Base-by-base conservation (phyloP, 2,797 vertebrate genomes). In the Brachymystax lenok region DNA sequence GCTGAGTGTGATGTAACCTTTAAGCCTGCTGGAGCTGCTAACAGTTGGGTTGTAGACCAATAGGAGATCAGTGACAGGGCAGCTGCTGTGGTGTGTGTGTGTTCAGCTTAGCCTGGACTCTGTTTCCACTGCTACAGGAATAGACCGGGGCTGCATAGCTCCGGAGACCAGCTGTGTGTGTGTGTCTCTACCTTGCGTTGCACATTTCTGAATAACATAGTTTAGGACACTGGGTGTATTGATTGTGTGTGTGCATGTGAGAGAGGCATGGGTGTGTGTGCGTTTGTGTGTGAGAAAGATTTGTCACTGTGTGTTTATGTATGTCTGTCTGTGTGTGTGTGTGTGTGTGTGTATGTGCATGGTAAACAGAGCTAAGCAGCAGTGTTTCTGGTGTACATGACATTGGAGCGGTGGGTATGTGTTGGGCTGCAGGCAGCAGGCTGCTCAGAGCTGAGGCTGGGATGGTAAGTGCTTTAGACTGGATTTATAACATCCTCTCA, bases 401-500 rank as follows among this genome's bases (percentile, higher is more conserved):
- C 59, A 74, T 40, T 21, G 61, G 35, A 73, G 71, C 6, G 12
- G 51, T 30, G 27, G 50, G 28, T 30, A 19, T 30, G 71, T 30
- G 51, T 76, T 46, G 71, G 74, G 27, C 63, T 40, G 50, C 52
- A 52, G 2, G 24, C 68, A 74, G 72, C 35, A 17, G 35, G 7
- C 35, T 40, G 35, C 40, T 12, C 40, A 46, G 40, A 46, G 8
- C 40, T 46, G 8, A 46, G 40, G 0, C 40, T 46, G 40, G 40
- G 61, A 50, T 19, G 68, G 51, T 40, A 27, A 59, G 59, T 56
- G 63, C 78, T 76, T 82, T 84, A 81, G 83, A 76, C 68, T 19
- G 54, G 46, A 89, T 91, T 91, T 87, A 83, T 77, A 85, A 59
- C 85, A 91, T 86, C 88, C 84, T 83, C 85, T 33, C 33, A 27